These are phyloP conservation scores for Phalanger gymnotis DNA, from an alignment of 2,797 vertebrate genomes.

Conservation along the genomic window DNA sequence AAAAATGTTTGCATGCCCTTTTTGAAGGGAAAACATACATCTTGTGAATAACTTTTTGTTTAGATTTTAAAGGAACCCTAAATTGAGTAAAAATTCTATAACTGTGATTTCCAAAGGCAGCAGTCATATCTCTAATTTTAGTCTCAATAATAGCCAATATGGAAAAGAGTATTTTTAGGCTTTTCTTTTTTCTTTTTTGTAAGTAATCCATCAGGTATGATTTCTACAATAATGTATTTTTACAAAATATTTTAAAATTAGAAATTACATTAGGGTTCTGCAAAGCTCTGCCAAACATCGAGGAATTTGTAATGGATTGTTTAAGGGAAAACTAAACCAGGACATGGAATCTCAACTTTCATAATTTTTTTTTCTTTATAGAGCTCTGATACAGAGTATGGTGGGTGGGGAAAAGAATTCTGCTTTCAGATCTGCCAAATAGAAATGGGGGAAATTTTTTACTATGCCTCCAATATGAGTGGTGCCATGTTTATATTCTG, in stretches of 20 bases:
- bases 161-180: not conserved
- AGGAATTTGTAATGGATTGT: constrained; percentile 36
- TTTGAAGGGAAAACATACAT: constrained; percentile 71
- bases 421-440: not conserved
- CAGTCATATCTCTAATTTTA: constrained; percentile 56
- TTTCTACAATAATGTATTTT: constrained; percentile 25
- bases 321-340: constrained; percentile 33
- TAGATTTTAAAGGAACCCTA: constrained; percentile 68
- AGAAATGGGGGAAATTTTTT: constrained; percentile 12
- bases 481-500: not conserved
- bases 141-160: constrained; percentile 53
- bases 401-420: not conserved
- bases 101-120: constrained; percentile 66
- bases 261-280: constrained; percentile 44
- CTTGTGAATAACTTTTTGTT: constrained; percentile 42
- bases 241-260: constrained; percentile 55
- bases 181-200: not conserved
- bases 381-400: not conserved
- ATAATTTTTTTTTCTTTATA: not conserved
- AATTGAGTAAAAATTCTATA: constrained; percentile 65
- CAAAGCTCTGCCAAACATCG: constrained; percentile 55
- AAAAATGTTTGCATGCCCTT: constrained; percentile 73
- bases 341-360: not conserved
- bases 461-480: not conserved
- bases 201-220: not conserved